phyloP scores from a whole-genome alignment of 2,113 vertebrate species.

The Gavialis gangeticus region DNA sequence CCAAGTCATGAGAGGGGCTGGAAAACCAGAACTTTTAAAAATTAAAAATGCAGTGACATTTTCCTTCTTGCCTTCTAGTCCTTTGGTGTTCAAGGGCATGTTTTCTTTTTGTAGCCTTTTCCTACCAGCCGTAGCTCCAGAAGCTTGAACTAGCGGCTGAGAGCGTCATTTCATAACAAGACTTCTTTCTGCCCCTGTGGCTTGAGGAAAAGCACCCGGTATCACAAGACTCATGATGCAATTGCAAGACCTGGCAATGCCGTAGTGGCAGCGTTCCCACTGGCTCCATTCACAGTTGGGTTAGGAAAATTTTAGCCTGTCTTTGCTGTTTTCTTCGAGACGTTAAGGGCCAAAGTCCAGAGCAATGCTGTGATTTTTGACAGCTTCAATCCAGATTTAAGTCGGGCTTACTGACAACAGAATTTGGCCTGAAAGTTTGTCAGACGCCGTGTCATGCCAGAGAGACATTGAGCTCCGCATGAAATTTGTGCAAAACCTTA shows the following conservation, averaged over 20 bases:
- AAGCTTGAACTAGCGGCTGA: background rate
- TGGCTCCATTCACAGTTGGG: background rate
- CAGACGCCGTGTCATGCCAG: background rate
- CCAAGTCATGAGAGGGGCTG: background rate
- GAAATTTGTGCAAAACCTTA: slow-evolving; percentile 42
- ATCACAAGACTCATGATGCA: background rate
- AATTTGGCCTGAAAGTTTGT: slow-evolving; percentile 45
- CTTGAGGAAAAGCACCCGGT: background rate
- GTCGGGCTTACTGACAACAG: background rate
- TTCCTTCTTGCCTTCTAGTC: background rate
- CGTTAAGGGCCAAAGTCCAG: background rate
- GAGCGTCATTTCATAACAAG: background rate
- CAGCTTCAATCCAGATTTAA: background rate
- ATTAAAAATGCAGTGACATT: background rate
- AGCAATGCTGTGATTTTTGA: background rate
- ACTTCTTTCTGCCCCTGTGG: rapidly evolving
- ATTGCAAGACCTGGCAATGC: background rate
- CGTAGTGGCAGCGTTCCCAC: background rate
- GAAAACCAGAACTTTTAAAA: background rate
- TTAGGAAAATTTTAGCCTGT: background rate
- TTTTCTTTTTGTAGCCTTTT: background rate
- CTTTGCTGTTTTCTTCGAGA: background rate
- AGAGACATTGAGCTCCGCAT: background rate
- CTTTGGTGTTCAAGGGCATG: background rate
- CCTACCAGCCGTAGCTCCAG: background rate